Base-by-base conservation (phyloP, 2,888 invertebrate species). In the Empis livida region DNA sequence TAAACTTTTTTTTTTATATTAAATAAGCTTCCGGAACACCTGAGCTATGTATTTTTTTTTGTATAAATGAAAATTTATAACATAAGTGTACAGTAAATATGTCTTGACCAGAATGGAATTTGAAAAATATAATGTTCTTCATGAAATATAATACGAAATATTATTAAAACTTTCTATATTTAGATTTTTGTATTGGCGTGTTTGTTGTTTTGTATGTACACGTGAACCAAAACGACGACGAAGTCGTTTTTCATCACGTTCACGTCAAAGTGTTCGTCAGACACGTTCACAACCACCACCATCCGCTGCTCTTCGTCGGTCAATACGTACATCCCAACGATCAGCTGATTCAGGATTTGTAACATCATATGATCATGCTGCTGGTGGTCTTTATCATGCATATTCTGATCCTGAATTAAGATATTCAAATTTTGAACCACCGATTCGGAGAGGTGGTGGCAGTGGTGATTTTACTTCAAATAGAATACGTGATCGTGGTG, bases 171-270 rank as follows among this genome's bases (percentile, higher is more conserved):
- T 20, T 20, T 20, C 20, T 20, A 20, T 14, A 53, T 55, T 15
- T 56, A 82, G 89, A 54, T 91, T 92, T 61, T 70, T 92, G n/a
- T 93, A 93, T 64, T 92, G 92, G 92, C 80, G 87, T 48, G 83
- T 89, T 4, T 93, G 91, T 61, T 92, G 92, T 62, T 92, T 87
- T 68, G 79, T 88, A 43, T 93, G 92, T 67, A 89, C 88, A 0
- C 80, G 85, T 17, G 83, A 82, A 15, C 84, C 89, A 0, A 78
- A 75, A 56, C 76, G 72, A 43, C 54, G 59, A 2, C 57, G 62
- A 10, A 53, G 2, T 10, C 57, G 63, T 4, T 55, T 61, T 9
- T 51, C 63, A 1, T 57, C 56, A 23, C 55, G 65, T 35, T 63
- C 61, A 1, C 46, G 57, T 32, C 56, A 59, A 1, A 49, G 49